Evolutionary conservation across 2,797 vertebrate genomes (phyloP).

Genomic region (Pteronotus mesoamericanus): DNA sequence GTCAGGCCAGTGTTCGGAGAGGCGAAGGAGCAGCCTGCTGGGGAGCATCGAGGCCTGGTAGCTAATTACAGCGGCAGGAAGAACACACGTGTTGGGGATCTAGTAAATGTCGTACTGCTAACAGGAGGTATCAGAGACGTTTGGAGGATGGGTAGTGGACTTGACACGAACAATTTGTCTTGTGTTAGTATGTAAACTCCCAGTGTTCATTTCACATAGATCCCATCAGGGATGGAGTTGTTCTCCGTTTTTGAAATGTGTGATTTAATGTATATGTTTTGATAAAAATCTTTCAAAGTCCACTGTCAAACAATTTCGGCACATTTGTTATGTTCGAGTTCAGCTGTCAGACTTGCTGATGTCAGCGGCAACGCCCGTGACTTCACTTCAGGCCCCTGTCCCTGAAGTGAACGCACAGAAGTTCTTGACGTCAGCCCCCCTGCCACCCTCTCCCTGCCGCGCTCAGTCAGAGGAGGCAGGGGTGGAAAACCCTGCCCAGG

Average conservation of each 20-base stretch:
- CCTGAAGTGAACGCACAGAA: too few species aligned
- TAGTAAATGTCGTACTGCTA: background rate
- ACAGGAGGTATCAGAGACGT: background rate
- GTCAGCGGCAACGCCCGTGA: background rate
- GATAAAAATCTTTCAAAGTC: background rate
- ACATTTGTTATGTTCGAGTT: background rate
- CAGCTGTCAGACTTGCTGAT: background rate
- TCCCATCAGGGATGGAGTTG: background rate
- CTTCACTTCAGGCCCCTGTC: background rate
- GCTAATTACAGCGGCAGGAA: slow-evolving; percentile 3
- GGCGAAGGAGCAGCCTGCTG: background rate
- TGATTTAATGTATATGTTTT: background rate
- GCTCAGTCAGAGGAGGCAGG: background rate
- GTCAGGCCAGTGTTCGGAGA: background rate
- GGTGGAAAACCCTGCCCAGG: background rate
- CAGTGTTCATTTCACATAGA: background rate
- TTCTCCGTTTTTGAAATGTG: background rate
- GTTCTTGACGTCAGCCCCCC: background rate
- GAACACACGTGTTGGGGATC: background rate
- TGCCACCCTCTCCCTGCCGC: background rate
- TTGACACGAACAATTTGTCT: background rate
- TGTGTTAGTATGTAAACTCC: background rate
- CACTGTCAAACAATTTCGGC: background rate
- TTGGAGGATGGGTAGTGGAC: background rate
- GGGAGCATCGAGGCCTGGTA: background rate